Conservation (phyloP, 2,113 vertebrate species). For the Lagenorhynchus albirostris region DNA sequence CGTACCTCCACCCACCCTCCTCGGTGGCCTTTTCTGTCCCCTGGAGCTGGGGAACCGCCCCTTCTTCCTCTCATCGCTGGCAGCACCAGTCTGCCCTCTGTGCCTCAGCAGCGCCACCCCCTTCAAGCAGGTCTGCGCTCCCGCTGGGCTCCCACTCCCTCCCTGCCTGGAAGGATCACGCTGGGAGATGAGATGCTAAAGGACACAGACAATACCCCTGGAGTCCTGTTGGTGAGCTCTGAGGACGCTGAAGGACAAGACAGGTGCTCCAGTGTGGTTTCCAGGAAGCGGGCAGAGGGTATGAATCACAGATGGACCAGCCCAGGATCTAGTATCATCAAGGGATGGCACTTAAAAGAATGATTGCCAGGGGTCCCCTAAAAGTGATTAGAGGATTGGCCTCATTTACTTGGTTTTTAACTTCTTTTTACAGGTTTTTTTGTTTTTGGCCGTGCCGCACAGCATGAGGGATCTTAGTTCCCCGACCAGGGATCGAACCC, state of each 20-base stretch:
- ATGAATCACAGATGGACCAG: neutral
- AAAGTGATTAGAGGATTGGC: neutral
- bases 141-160: neutral
- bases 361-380: no score
- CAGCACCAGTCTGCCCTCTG: neutral
- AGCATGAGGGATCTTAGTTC: no score
- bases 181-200: no score
- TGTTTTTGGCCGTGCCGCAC: no score
- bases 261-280: neutral
- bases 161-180: neutral
- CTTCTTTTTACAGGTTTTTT: neutral
- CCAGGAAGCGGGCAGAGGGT: neutral
- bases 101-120: neutral
- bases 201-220: neutral
- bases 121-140: neutral
- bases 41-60: neutral
- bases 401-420: neutral
- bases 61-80: neutral
- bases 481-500: no score
- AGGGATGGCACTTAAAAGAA: neutral
- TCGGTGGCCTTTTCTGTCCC: neutral
- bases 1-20: neutral
- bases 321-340: neutral
- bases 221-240: neutral
- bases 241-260: neutral